Percentiles rank a stretch among this genome's conserved stretches.
These are phyloP conservation scores for Pasiphila rectangulata DNA, from an alignment of 2,888 invertebrate genomes.

Conservation along the genomic window DNA sequence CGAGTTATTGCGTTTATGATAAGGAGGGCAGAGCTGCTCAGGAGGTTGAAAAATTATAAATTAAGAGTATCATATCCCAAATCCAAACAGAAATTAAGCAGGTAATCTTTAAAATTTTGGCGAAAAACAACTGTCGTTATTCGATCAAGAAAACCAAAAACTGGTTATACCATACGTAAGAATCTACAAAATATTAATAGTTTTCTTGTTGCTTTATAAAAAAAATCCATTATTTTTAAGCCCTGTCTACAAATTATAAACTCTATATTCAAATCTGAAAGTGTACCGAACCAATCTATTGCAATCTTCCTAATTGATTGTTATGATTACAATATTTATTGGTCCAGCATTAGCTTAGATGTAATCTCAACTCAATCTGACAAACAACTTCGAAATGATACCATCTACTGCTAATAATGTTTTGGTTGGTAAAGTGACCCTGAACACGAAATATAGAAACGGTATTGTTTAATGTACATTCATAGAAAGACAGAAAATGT, in stretches of 20 bases:
- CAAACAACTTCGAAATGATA: constrained; percentile 23
- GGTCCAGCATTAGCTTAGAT: constrained; percentile 42
- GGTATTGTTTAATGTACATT: neutral
- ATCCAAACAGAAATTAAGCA: too few relatives aligned
- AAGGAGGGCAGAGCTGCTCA: too few relatives aligned
- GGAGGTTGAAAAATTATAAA: too few relatives aligned
- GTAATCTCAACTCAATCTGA: constrained; percentile 31
- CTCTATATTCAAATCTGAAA: constrained; percentile 46
- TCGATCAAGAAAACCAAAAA: too few relatives aligned
- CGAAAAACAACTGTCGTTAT: too few relatives aligned
- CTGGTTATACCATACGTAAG: too few relatives aligned
- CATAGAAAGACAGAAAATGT: too few relatives aligned
- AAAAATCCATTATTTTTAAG: neutral
- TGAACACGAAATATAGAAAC: too few relatives aligned
- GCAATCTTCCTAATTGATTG: constrained; percentile 67
- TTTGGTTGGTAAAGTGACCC: constrained; percentile 1
- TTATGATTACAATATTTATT: constrained; percentile 64
- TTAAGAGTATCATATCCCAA: too few relatives aligned
- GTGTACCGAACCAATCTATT: constrained; percentile 53
- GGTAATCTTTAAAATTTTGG: too few relatives aligned
- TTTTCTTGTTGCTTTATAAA: constrained; percentile 6
- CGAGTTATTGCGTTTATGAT: too few relatives aligned
- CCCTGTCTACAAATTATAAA: constrained; percentile 22
- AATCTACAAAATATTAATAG: too few relatives aligned
- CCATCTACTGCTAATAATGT: constrained; percentile 13